These are phyloP conservation scores for Acleris sparsana DNA, from an alignment of 2,888 invertebrate species.

Conservation along the genomic window DNA sequence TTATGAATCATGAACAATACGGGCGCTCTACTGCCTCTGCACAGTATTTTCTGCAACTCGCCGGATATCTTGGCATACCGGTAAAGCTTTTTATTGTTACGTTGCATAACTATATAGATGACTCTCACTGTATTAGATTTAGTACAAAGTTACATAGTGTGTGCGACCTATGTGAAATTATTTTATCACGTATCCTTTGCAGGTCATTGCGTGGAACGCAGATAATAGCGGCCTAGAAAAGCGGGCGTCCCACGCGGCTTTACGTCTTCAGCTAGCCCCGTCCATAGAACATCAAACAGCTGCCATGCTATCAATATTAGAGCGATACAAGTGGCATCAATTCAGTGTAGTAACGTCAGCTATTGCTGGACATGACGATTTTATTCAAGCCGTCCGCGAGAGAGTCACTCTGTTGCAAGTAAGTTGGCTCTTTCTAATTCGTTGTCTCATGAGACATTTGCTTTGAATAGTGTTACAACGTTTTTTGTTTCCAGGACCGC, in stretches of 20 bases:
- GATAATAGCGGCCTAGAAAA: conserved; percentile 95
- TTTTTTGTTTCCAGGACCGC: conserved; percentile 62
- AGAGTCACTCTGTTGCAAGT: conserved; percentile 92
- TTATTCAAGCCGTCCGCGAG: conserved; percentile 96
- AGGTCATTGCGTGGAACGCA: conserved; percentile 98
- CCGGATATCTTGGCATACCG: conserved; percentile 97
- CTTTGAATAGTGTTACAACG: not conserved
- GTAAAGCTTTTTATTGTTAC: conserved; percentile 72
- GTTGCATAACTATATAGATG: conserved; percentile 39
- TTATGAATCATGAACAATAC: conserved; percentile 97
- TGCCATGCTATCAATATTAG: conserved; percentile 97
- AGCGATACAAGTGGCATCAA: conserved; percentile 98
- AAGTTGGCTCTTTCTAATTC: conserved; percentile 47
- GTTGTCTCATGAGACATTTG: too few relatives aligned
- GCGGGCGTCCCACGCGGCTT: conserved; percentile 92
- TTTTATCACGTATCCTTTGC: conserved; percentile 25
- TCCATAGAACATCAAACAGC: conserved; percentile 98
- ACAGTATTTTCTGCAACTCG: conserved; percentile 96
- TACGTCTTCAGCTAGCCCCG: conserved; percentile 97
- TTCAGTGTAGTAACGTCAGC: conserved; percentile 97
- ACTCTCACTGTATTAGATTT: conserved; percentile 32
- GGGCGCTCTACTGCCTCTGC: conserved; percentile 96
- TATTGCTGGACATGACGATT: conserved; percentile 97
- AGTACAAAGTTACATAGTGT: not conserved
- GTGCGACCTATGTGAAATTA: not conserved